Percentiles rank a stretch among this genome's conserved stretches.
Evolutionary conservation across 2,113 vertebrate species (phyloP).

Genomic region (Megaceryle torquata): DNA sequence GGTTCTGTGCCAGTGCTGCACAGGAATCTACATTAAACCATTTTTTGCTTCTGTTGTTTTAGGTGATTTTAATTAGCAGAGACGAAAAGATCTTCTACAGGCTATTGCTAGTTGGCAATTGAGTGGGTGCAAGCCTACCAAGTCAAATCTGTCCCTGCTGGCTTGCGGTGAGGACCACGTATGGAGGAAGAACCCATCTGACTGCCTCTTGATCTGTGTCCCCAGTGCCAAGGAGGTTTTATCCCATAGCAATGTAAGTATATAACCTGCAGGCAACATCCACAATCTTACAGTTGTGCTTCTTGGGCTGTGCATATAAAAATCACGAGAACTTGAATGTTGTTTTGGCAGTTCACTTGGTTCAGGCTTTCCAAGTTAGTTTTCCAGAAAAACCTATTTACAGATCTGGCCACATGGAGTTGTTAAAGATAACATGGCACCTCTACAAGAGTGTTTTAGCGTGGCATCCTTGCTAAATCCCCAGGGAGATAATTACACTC

Average conservation of each 20-base stretch:
- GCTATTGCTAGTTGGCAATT: not conserved
- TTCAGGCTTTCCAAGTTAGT: not conserved
- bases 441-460: not conserved
- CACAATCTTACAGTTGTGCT: fast-evolving
- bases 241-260: not conserved
- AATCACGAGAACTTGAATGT: not conserved
- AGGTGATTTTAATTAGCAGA: not conserved
- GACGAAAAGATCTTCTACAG: not conserved
- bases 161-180: not conserved
- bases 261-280: not conserved
- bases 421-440: not conserved
- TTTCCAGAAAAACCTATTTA: not conserved
- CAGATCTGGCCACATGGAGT: not conserved
- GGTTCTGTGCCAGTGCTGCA: not conserved
- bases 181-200: not conserved
- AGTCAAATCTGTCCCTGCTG: not conserved
- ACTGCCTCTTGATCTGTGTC: not conserved
- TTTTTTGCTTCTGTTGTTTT: not conserved
- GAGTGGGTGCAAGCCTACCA: not conserved
- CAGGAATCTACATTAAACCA: not conserved
- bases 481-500: not conserved
- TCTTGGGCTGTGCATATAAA: not conserved
- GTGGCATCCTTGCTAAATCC: not conserved
- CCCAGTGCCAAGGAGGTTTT: not conserved
- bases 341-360: not conserved